A percentile compares a stretch with the other conserved stretches of the same genome.
Conservation (phyloP, 2,113 vertebrate species). For the Cyanocitta stelleri region DNA sequence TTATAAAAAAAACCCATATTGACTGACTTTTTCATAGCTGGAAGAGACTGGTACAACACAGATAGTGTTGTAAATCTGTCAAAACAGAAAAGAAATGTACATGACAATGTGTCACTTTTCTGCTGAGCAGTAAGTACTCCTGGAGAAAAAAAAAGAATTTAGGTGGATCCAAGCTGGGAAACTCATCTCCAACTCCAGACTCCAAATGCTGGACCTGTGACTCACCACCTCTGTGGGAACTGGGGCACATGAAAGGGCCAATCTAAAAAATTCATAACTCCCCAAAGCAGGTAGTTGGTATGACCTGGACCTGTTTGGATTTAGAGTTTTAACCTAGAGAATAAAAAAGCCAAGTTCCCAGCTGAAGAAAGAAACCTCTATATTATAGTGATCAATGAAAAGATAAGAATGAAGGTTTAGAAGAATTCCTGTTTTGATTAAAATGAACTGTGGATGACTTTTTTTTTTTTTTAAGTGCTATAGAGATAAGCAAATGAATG, state of each 20-base stretch:
- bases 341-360: neutral
- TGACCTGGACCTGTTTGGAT: neutral
- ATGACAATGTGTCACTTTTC: neutral
- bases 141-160: neutral
- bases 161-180: neutral
- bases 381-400: constrained; percentile 6
- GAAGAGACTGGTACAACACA: neutral
- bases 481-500: constrained; percentile 28
- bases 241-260: neutral
- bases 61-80: neutral
- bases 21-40: neutral
- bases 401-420: constrained; percentile 5
- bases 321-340: neutral
- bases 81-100: neutral
- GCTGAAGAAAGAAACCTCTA: neutral
- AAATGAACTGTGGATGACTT: neutral
- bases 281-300: neutral
- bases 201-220: neutral
- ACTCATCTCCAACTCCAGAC: neutral
- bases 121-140: neutral
- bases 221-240: neutral
- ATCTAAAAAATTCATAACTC: neutral
- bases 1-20: neutral
- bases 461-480: constrained; percentile 17
- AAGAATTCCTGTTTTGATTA: neutral